These are phyloP conservation scores for Esox lucius DNA, from an alignment of 2,797 vertebrate genomes.

Conservation along the genomic window DNA sequence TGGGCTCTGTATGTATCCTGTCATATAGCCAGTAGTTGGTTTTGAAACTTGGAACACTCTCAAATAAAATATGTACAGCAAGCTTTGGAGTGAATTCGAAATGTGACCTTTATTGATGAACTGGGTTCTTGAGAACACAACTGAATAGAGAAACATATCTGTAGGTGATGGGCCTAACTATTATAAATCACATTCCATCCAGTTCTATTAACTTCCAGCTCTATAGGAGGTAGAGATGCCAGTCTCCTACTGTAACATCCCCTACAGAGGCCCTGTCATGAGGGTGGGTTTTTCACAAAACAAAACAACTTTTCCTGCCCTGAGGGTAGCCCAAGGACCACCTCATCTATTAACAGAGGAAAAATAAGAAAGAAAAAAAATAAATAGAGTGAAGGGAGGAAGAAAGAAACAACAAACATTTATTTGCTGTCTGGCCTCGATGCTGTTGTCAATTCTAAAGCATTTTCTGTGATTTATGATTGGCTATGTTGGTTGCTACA, in stretches of 20 bases:
- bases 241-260: constrained; percentile 68
- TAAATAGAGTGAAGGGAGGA: constrained; percentile 26
- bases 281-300: constrained; percentile 68
- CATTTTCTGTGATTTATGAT: constrained; percentile 69
- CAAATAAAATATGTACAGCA: constrained; percentile 58
- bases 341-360: constrained; percentile 60
- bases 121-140: constrained; percentile 49
- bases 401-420: constrained; percentile 75
- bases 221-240: constrained; percentile 66
- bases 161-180: constrained; percentile 57
- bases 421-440: constrained; percentile 66
- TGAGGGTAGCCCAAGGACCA: constrained; percentile 71
- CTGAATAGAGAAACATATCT: constrained; percentile 62
- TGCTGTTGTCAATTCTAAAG: constrained; percentile 62
- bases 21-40: constrained; percentile 30
- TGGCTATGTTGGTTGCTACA: constrained; percentile 17
- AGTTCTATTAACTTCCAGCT: constrained; percentile 70
- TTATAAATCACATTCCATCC: constrained; percentile 72
- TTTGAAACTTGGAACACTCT: constrained; percentile 51
- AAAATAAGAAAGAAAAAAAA: constrained; percentile 44
- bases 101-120: constrained; percentile 75
- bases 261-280: constrained; percentile 69
- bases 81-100: constrained; percentile 70
- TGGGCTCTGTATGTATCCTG: neutral
- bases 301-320: constrained; percentile 76